Percentiles rank a stretch among this genome's conserved stretches.
Evolutionary conservation across 2,797 vertebrate genomes (phyloP).

Genomic region (Sebastiscus tertius): DNA sequence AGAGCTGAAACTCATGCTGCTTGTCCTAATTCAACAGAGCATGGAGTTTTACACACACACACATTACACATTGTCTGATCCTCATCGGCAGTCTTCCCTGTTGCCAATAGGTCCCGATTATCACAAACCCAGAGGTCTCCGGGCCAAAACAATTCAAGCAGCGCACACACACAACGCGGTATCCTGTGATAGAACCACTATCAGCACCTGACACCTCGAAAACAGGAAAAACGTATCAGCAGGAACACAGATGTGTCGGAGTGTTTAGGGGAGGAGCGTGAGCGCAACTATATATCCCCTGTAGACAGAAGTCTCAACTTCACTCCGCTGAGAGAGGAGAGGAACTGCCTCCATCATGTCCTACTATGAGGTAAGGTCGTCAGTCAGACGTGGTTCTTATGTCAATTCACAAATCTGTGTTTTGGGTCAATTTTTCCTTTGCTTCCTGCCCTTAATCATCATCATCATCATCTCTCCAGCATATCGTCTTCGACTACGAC

Average conservation of each 20-base stretch:
- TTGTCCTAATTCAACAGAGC: constrained; percentile 42
- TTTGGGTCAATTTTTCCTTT: neutral
- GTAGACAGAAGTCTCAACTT: constrained; percentile 3
- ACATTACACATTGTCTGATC: constrained; percentile 41
- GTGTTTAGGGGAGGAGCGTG: constrained; percentile 65
- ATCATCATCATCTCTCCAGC: constrained; percentile 55
- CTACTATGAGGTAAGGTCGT: constrained; percentile 79
- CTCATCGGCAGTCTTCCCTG: constrained; percentile 36
- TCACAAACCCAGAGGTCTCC: constrained; percentile 61
- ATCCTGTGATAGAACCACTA: constrained; percentile 78
- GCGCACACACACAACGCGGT: constrained; percentile 30
- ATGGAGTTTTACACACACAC: neutral
- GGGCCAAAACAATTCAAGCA: constrained; percentile 75
- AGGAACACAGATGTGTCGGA: constrained; percentile 70
- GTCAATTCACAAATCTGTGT: neutral
- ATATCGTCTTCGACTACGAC: constrained; percentile 68
- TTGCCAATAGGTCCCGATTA: constrained; percentile 52
- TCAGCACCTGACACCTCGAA: constrained; percentile 81
- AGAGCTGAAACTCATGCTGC: neutral
- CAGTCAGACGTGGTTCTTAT: neutral
- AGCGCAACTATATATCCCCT: constrained; percentile 46
- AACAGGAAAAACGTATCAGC: constrained; percentile 83
- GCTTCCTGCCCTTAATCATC: neutral
- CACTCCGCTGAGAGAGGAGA: constrained; percentile 32
- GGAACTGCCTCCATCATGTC: constrained; percentile 70